Evolutionary conservation across 1,140 invertebrate species (phyloP).

Genomic region (Andrena cerasifolii): DNA sequence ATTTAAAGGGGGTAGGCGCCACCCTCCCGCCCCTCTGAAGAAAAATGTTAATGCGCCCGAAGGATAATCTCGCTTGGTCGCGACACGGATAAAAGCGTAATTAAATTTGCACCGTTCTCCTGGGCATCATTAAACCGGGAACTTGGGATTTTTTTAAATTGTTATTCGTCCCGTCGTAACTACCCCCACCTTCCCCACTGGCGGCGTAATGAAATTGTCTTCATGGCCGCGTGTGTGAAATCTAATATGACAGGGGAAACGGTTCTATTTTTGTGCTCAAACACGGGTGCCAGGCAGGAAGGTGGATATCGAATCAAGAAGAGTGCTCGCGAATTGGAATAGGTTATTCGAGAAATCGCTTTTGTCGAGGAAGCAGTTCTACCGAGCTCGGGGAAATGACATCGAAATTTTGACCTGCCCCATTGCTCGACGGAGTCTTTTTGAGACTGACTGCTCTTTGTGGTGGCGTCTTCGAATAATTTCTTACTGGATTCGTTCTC

Average conservation of each 20-base stretch:
- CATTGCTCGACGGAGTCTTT: too few species aligned
- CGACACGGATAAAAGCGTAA: conserved; percentile 12
- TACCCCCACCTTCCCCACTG: too few species aligned
- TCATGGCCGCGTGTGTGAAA: conserved; percentile 23
- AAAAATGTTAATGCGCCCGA: conserved; percentile 19
- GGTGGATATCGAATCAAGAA: conserved; percentile 28
- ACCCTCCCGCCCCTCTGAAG: conserved; percentile 2
- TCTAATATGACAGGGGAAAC: conserved; percentile 26
- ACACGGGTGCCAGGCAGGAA: not conserved
- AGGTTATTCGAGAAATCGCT: conserved; percentile 22
- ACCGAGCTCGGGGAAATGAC: not conserved
- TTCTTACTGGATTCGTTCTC: too few species aligned
- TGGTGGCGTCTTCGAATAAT: too few species aligned
- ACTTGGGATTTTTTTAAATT: not conserved
- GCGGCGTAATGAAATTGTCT: conserved; percentile 29
- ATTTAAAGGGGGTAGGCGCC: too few species aligned
- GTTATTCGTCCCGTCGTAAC: not conserved
- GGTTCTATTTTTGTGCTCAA: conserved; percentile 36
- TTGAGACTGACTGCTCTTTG: too few species aligned
- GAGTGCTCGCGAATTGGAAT: conserved; percentile 29
- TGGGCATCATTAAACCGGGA: not conserved
- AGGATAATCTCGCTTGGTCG: conserved; percentile 4
- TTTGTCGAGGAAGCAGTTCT: not conserved
- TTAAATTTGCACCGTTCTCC: conserved; percentile 25
- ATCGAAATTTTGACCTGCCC: not conserved